Base-by-base conservation (phyloP, 1,140 invertebrate species). In the Drosophila nasuta region DNA sequence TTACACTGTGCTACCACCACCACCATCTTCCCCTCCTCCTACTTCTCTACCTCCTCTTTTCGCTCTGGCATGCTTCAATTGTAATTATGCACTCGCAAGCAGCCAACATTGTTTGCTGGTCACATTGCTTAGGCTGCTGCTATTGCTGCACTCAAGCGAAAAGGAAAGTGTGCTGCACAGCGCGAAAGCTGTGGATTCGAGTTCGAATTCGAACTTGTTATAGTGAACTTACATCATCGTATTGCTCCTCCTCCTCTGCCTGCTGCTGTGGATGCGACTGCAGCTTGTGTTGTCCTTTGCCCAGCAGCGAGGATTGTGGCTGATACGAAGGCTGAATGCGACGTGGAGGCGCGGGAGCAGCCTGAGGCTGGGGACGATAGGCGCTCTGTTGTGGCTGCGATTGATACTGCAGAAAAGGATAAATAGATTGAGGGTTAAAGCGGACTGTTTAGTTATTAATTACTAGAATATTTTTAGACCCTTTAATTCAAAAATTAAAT, bases 221-320 rank as follows among this genome's bases (percentile, higher is more conserved):
- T 81, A 46, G 49, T 51, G 38, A 54, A 92, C 91, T 92, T 92
- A 92, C 91, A 77, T 92, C 91, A 91, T 92, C 91, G 69, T 92
- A 92, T 28, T 92, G 79, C 72, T 92, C 91, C 78, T 92, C 91
- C 72, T 92, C 91, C 68, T 85, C 66, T 28, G 70, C 68, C 52
- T 75, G 67, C 38, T 79, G 78, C 49, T 58, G 73, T 35, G 68
- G 81, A 17, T 78, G 75, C 52, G 60, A 17, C 65, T 62, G 64
- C 38, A 83, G 74, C 64, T 88, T 79, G 66, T 76, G 70, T 69
- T 88, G 83, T 81, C 81, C 81, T 48, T 91, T 91, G 81, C 82
- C 54, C 20, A 78, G 71, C 62, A 77, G 73, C 63, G 60, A 49
- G 15, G 81, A 67, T 11, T 58, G 30, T 1, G 81, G 28, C 30